Conservation (phyloP, 2,113 vertebrate genomes). For the Chionomys nivalis region DNA sequence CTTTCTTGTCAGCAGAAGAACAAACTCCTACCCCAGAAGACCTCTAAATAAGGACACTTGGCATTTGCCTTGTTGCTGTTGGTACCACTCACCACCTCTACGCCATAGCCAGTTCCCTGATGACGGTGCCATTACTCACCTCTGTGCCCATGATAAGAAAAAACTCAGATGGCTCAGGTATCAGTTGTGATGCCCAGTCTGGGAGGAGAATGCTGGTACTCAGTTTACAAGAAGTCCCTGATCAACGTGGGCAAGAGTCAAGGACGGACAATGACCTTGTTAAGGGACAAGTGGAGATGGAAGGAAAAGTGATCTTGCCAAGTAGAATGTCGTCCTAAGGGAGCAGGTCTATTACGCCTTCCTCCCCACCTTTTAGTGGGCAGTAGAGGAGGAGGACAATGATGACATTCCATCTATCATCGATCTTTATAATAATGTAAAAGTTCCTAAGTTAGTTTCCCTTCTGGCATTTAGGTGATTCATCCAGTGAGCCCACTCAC, state of each 20-base stretch:
- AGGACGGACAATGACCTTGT: not conserved
- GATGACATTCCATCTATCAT: not conserved
- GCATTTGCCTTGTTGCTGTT: not conserved
- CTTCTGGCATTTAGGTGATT: not conserved
- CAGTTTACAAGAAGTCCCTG: not conserved
- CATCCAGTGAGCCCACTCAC: not conserved
- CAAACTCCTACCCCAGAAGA: not conserved
- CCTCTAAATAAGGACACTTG: not conserved
- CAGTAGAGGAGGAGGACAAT: not conserved
- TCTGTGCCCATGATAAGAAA: not conserved
- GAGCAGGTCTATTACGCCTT: not conserved
- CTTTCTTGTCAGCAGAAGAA: not conserved
- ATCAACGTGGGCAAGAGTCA: not conserved
- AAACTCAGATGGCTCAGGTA: not conserved
- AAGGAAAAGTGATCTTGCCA: not conserved
- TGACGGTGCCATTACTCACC: not conserved
- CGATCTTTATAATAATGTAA: conserved; percentile 39
- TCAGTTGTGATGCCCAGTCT: not conserved
- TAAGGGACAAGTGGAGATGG: not conserved
- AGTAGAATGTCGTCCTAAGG: not conserved
- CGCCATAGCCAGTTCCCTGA: not conserved
- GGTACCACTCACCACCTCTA: not conserved
- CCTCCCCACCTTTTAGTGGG: not conserved
- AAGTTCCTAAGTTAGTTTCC: conserved; percentile 4
- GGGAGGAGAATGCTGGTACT: not conserved